A percentile compares a stretch with the other conserved stretches of the same genome.
Conservation (phyloP, 2,113 vertebrate species). For the Myotis yumanensis region DNA sequence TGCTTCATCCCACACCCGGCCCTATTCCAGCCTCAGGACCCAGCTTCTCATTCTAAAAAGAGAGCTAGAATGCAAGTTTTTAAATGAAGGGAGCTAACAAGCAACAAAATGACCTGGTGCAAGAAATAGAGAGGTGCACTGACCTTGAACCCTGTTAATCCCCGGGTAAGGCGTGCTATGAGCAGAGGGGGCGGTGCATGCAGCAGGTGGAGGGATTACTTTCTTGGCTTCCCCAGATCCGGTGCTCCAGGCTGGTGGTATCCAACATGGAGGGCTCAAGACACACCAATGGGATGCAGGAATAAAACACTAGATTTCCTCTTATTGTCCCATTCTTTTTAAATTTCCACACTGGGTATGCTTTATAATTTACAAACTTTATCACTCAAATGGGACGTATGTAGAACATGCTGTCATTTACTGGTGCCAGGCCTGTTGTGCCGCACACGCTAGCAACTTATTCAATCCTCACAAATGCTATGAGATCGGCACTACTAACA, state of each 20-base stretch:
- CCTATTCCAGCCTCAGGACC: not conserved
- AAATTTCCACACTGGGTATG: not conserved
- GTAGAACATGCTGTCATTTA: not conserved
- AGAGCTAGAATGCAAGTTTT: not conserved
- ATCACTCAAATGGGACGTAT: not conserved
- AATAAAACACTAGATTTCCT: not conserved
- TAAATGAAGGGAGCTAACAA: not conserved
- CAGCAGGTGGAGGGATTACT: not conserved
- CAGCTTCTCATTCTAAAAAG: not conserved
- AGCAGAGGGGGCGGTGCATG: accelerated
- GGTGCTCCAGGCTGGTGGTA: not conserved
- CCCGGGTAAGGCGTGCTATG: not conserved
- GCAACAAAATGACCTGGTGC: not conserved
- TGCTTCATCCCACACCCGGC: not conserved
- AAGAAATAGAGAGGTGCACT: not conserved
- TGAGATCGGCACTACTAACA: not conserved
- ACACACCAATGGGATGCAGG: not conserved
- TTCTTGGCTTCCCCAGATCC: not conserved
- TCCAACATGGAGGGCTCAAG: not conserved
- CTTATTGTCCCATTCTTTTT: not conserved
- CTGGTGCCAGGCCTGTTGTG: not conserved
- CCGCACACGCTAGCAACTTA: not conserved
- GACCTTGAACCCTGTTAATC: not conserved
- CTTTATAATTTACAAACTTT: not conserved
- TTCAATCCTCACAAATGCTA: not conserved